phyloP scores from a whole-genome alignment of 2,797 vertebrate species.

The Myoxocephalus aenaeus region DNA sequence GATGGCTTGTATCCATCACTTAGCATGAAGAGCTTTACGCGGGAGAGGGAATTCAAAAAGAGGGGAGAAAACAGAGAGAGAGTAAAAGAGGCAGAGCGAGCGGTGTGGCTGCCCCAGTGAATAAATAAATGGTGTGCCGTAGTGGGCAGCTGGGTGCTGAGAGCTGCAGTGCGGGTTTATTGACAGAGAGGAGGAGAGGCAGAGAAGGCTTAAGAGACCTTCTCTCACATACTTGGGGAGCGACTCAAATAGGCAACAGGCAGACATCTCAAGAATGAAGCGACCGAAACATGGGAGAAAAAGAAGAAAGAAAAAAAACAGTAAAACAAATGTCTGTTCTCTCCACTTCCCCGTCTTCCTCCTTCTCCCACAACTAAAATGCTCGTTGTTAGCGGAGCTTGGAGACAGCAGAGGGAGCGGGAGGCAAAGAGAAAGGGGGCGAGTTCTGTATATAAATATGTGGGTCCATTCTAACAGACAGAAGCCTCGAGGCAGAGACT shows the following conservation, averaged over 20 bases:
- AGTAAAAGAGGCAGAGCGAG: slow-evolving; percentile 46
- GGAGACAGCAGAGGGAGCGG: slow-evolving; percentile 43
- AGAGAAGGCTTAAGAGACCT: slow-evolving; percentile 58
- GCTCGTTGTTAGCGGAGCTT: slow-evolving; percentile 40
- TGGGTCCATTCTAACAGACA: slow-evolving; percentile 69
- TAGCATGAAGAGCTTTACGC: slow-evolving; percentile 52
- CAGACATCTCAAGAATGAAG: slow-evolving; percentile 61
- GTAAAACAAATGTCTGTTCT: background rate
- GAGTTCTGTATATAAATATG: slow-evolving; percentile 75
- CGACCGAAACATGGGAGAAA: slow-evolving; percentile 15
- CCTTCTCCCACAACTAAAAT: slow-evolving; percentile 31
- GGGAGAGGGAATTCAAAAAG: slow-evolving; percentile 47
- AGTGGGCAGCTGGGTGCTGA: slow-evolving; percentile 76
- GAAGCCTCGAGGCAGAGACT: slow-evolving; percentile 69
- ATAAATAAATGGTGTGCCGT: slow-evolving; percentile 81
- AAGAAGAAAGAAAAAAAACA: background rate
- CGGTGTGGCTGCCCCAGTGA: slow-evolving; percentile 64
- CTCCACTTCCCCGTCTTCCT: slow-evolving; percentile 8
- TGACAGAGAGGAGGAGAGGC: slow-evolving; percentile 76
- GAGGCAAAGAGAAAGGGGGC: slow-evolving; percentile 52
- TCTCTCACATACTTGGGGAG: slow-evolving; percentile 59
- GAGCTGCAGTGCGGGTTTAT: slow-evolving; percentile 79
- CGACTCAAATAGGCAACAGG: slow-evolving; percentile 60
- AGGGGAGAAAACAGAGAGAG: slow-evolving; percentile 27
- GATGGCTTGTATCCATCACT: slow-evolving; percentile 63